A percentile compares a stretch with the other conserved stretches of the same genome.
phyloP scores from a whole-genome alignment of 2,113 vertebrate genomes.

The Helogale parvula region DNA sequence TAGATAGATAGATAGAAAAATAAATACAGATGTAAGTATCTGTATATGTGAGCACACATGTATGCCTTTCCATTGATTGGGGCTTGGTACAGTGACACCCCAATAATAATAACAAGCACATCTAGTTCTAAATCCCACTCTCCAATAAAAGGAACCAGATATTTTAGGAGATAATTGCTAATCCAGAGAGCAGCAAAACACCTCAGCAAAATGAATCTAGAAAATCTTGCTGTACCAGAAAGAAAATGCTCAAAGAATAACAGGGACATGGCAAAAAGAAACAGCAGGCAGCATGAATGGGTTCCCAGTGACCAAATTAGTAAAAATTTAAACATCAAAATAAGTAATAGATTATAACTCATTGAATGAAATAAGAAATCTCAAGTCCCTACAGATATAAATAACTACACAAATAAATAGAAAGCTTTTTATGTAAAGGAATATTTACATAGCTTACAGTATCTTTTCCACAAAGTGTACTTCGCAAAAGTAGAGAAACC shows the following conservation, averaged over 20 bases:
- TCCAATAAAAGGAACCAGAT: neutral
- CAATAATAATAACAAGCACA: neutral
- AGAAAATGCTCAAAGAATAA: neutral
- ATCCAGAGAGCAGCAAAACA: neutral
- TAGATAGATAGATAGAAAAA: neutral
- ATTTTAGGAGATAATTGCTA: neutral
- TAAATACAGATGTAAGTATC: neutral
- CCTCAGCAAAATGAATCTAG: neutral
- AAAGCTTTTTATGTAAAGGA: neutral
- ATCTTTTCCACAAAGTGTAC: neutral
- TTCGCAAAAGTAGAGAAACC: neutral
- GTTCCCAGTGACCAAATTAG: neutral
- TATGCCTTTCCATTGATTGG: neutral
- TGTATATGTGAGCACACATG: neutral
- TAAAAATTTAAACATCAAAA: neutral
- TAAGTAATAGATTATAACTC: neutral
- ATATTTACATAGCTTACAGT: neutral
- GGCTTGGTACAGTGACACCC: neutral
- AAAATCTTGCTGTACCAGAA: neutral
- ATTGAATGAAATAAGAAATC: neutral
- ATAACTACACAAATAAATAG: neutral
- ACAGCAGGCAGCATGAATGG: neutral
- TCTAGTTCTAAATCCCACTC: neutral
- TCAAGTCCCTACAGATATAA: neutral
- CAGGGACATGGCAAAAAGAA: neutral